Evolutionary conservation across 2,113 vertebrate genomes (phyloP).

Genomic region (Ptilorrhoa leucosticta): DNA sequence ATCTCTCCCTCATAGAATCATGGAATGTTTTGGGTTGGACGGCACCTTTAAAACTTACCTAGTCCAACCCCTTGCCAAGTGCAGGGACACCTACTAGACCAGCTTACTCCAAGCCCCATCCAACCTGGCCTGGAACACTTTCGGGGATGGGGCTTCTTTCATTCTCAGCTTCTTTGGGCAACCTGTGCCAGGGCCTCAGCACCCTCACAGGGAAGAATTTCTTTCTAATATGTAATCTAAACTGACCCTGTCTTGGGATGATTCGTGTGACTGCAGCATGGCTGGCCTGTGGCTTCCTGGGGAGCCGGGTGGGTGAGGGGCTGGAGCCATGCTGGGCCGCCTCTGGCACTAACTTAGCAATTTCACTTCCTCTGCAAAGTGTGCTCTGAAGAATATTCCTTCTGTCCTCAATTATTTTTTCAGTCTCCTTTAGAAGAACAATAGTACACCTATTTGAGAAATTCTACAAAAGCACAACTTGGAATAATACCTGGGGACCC

Average conservation of each 20-base stretch:
- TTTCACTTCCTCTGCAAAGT: not conserved
- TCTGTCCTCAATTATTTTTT: not conserved
- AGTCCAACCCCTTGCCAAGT: not conserved
- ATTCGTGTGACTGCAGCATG: fast-evolving
- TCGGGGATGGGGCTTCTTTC: too few relatives aligned
- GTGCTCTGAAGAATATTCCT: not conserved
- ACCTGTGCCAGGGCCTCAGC: not conserved
- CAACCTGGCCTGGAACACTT: not conserved
- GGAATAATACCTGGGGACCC: constrained; percentile 11
- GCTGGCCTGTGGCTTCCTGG: not conserved
- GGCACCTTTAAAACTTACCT: not conserved
- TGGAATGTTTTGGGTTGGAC: not conserved
- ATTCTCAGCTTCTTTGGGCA: not conserved
- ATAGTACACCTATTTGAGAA: not conserved
- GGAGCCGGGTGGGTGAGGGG: fast-evolving
- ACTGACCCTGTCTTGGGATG: not conserved
- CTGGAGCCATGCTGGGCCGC: not conserved
- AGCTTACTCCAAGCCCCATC: not conserved
- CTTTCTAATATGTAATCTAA: not conserved
- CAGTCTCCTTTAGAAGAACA: not conserved
- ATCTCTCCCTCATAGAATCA: not conserved
- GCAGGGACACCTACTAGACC: not conserved
- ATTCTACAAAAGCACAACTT: not conserved
- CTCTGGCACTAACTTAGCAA: not conserved
- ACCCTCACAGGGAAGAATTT: not conserved